Percentiles rank a stretch among this genome's conserved stretches.
Conservation (phyloP, 1,140 invertebrate genomes). For the Drosophila pectinifera region DNA sequence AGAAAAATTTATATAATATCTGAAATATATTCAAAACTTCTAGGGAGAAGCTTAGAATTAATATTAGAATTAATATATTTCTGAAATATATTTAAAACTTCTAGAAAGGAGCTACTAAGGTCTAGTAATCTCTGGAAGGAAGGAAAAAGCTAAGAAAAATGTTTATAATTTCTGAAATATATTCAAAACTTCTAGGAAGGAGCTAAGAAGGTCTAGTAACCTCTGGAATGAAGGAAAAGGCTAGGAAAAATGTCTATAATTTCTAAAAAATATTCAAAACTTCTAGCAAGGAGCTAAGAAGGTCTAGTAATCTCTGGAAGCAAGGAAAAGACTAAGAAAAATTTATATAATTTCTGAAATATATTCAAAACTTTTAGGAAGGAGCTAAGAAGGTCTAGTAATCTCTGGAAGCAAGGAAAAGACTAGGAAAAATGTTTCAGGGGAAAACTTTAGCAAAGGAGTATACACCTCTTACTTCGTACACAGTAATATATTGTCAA, state of each 20-base stretch:
- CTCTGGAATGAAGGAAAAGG: neutral
- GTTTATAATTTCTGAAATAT: constrained; percentile 12
- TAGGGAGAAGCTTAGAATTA: no score
- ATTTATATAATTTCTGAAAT: constrained; percentile 12
- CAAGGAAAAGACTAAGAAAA: neutral
- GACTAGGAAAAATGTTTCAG: no score
- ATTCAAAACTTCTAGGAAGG: neutral
- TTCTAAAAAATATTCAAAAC: no score
- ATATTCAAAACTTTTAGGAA: neutral
- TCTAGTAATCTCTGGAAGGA: no score
- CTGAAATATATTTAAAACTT: no score
- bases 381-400: no score
- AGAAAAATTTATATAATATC: neutral
- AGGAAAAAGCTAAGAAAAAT: neutral
- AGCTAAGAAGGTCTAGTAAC: no score
- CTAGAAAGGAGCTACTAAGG: no score
- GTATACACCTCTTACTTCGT: neutral
- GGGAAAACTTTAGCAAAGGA: neutral
- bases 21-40: neutral
- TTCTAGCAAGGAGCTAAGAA: no score
- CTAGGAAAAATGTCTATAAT: no score
- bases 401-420: neutral
- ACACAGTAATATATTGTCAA: neutral
- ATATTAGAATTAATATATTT: no score
- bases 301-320: no score